Evolutionary conservation across 2,797 vertebrate species (phyloP).

Genomic region (Acanthurus tractus): DNA sequence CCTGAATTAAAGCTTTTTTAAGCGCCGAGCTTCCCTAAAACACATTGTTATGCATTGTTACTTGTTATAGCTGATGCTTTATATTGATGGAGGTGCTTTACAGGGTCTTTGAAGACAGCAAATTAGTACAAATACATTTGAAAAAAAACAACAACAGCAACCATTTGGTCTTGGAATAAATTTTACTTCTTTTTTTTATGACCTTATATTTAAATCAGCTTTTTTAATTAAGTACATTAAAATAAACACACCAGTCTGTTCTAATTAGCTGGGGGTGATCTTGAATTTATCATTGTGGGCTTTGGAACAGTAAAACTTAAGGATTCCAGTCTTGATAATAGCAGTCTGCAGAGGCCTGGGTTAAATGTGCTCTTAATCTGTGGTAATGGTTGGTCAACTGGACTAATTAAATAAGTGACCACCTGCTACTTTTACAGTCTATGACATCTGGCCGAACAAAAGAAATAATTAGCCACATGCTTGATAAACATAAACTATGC

Average conservation of each 20-base stretch:
- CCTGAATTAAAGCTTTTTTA: too few relatives aligned
- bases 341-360: slow-evolving; percentile 36
- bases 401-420: slow-evolving; percentile 85
- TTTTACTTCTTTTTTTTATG: neutral
- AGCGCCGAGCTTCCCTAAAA: neutral
- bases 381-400: slow-evolving; percentile 76
- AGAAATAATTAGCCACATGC: slow-evolving; percentile 80
- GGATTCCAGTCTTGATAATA: slow-evolving; percentile 32
- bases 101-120: neutral
- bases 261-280: slow-evolving; percentile 33
- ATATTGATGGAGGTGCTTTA: neutral
- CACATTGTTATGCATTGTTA: neutral
- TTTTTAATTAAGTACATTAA: neutral
- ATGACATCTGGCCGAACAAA: slow-evolving; percentile 88
- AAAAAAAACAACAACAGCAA: neutral
- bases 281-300: slow-evolving; percentile 45
- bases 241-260: neutral
- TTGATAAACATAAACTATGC: slow-evolving; percentile 74
- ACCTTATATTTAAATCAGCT: neutral
- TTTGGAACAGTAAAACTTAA: slow-evolving; percentile 31
- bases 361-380: slow-evolving; percentile 77
- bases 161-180: neutral
- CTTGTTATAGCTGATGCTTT: neutral
- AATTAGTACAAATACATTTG: neutral
- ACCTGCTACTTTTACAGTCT: slow-evolving; percentile 81